Percentiles rank a stretch among this genome's conserved stretches.
Evolutionary conservation across 1,140 invertebrate genomes (phyloP).

Genomic region (Littorina saxatilis): DNA sequence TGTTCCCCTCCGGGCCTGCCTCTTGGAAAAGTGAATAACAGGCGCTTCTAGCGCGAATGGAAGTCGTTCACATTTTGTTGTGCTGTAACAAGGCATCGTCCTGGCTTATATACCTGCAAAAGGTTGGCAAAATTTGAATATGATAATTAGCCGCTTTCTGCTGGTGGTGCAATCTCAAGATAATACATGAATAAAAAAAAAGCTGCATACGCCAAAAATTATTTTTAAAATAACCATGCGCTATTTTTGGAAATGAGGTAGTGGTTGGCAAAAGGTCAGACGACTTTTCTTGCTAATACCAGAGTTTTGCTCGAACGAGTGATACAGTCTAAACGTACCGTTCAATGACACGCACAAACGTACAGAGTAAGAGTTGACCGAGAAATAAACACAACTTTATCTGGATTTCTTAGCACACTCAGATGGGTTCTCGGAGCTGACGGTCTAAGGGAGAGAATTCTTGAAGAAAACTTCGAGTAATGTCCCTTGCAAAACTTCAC

Average conservation of each 20-base stretch:
- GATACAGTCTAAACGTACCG: too few relatives aligned
- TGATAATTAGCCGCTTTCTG: not conserved
- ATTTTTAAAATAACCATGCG: too few relatives aligned
- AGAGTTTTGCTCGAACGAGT: too few relatives aligned
- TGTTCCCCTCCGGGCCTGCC: not conserved
- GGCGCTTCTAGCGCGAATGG: not conserved
- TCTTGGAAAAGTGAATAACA: not conserved
- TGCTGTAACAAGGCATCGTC: not conserved
- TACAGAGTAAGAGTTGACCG: too few relatives aligned
- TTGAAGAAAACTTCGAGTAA: not conserved
- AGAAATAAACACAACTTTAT: too few relatives aligned
- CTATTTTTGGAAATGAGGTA: conserved; percentile 5
- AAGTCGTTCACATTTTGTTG: conserved; percentile 23
- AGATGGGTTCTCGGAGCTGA: too few relatives aligned
- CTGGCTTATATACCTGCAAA: not conserved
- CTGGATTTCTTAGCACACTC: too few relatives aligned
- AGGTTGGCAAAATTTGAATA: not conserved
- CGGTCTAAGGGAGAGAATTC: not conserved
- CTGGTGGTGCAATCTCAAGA: conserved; percentile 3
- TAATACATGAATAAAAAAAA: not conserved
- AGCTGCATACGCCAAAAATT: too few relatives aligned
- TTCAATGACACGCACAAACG: too few relatives aligned
- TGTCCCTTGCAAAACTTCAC: not conserved
- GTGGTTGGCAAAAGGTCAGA: too few relatives aligned
- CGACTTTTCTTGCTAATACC: too few relatives aligned